Evolutionary conservation across 2,113 vertebrate genomes (phyloP), one percentile per base, ranked within the genome.

Genomic region (Cichladusa arquata): DNA sequence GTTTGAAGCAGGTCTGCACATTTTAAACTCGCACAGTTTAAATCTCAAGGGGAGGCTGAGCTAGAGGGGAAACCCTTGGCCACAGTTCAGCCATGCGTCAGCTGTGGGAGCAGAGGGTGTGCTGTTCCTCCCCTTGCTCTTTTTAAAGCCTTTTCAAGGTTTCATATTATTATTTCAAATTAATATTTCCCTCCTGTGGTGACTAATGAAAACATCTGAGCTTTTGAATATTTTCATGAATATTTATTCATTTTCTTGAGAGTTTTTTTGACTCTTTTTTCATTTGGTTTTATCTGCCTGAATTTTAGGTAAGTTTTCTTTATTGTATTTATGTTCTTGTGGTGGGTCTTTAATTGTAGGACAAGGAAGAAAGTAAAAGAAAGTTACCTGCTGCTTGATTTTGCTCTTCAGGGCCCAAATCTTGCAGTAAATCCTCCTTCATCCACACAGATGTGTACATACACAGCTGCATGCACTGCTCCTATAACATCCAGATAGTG

Each of bases 121-220:
- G 58, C 73, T 79, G 48, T 26, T 84, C 54, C 31, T 72, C 50
- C 25, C 26, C 29, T 29, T 71, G 48, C 13, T 14, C 2, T 42
- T 72, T 85, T 85, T 17, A 31, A 90, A 76, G 38, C 12, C 20
- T 85, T 92, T 64, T 57, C 29, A 81, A 77, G 28, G 11, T 9
- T 81, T 90, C 34, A 85, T 60, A 44, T 56, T 51, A 36, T 89
- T 91, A 61, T 85, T 96, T 95, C 70, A 58, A 92, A 82, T 89
- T 64, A 85, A 2, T 67, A 54, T 90, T 95, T 87, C 78, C 78
- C 81, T 91, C 86, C 81, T 72, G 61, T 84, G 72, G 73, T 86
- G 86, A 79, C 80, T 81, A 61, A 78, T 87, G 78, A 93, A 94
- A 91, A 72, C 81, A 61, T 51, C 44, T 64, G 29, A 69, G 25